These are phyloP conservation scores for Oreochromis niloticus DNA, from an alignment of 2,113 vertebrate genomes.

Conservation along the genomic window DNA sequence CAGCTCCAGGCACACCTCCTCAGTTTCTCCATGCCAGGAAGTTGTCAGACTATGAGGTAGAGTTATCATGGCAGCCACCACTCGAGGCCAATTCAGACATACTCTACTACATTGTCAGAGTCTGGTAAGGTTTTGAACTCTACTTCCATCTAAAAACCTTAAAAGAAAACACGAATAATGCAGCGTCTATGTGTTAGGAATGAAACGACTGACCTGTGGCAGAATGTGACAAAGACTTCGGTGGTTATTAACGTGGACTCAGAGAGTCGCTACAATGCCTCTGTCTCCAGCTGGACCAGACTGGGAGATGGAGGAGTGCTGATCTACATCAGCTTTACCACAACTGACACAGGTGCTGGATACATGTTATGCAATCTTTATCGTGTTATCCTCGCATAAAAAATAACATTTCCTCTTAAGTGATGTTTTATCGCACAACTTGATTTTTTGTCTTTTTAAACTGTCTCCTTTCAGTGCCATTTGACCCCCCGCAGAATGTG, in stretches of 20 bases:
- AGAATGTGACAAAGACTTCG: constrained; percentile 76
- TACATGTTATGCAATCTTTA: neutral
- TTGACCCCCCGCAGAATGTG: constrained; percentile 83
- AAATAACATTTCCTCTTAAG: neutral
- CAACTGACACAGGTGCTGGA: constrained; percentile 80
- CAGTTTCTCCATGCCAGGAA: constrained; percentile 80
- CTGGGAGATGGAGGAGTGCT: constrained; percentile 84
- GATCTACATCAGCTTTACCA: constrained; percentile 79
- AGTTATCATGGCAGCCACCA: constrained; percentile 90
- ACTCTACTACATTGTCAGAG: constrained; percentile 86
- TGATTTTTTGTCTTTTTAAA: neutral
- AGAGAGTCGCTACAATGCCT: constrained; percentile 78
- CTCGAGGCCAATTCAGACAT: constrained; percentile 90
- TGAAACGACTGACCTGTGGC: constrained; percentile 73
- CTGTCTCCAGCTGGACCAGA: constrained; percentile 85
- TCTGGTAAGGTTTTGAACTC: constrained; percentile 82
- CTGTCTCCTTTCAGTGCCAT: constrained; percentile 73
- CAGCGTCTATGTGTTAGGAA: constrained; percentile 56
- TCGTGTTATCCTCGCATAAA: neutral
- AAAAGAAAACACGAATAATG: neutral
- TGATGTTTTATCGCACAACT: neutral
- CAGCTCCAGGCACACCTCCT: constrained; percentile 89
- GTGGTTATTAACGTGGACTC: constrained; percentile 82
- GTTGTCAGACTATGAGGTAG: constrained; percentile 86
- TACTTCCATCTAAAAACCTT: neutral